Conservation (phyloP, 2,113 vertebrate species). For the Drymodes brunneopygia region DNA sequence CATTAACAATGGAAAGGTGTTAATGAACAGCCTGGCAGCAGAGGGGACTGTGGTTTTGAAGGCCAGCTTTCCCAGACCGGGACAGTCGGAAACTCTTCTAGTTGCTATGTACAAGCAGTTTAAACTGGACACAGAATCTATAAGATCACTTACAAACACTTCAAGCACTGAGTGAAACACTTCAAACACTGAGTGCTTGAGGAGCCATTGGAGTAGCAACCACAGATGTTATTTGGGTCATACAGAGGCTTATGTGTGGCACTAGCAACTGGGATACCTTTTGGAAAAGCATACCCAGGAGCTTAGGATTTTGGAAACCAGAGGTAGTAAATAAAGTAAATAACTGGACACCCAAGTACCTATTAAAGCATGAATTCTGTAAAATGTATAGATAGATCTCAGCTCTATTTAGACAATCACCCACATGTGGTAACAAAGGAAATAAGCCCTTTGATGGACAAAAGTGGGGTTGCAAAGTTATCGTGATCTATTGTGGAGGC, state of each 20-base stretch:
- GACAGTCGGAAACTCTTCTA: not conserved
- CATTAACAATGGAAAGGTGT: not conserved
- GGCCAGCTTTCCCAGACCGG: not conserved
- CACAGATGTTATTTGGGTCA: not conserved
- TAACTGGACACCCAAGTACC: not conserved
- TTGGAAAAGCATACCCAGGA: not conserved
- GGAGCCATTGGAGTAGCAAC: not conserved
- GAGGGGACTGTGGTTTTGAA: not conserved
- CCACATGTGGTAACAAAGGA: not conserved
- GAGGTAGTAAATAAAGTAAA: not conserved
- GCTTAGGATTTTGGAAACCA: not conserved
- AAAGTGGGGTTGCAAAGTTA: not conserved
- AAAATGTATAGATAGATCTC: not conserved
- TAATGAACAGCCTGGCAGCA: not conserved
- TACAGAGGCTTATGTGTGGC: not conserved
- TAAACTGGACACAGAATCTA: not conserved
- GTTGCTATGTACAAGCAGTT: not conserved
- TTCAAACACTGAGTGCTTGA: not conserved
- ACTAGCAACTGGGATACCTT: not conserved
- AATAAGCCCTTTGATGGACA: not conserved
- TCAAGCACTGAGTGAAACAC: not conserved
- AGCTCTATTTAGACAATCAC: not conserved
- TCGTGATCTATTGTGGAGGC: not conserved
- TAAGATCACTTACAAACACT: not conserved
- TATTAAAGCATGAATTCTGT: not conserved